Evolutionary conservation across 2,797 vertebrate genomes (phyloP).

Genomic region (Arctocebus calabarensis): DNA sequence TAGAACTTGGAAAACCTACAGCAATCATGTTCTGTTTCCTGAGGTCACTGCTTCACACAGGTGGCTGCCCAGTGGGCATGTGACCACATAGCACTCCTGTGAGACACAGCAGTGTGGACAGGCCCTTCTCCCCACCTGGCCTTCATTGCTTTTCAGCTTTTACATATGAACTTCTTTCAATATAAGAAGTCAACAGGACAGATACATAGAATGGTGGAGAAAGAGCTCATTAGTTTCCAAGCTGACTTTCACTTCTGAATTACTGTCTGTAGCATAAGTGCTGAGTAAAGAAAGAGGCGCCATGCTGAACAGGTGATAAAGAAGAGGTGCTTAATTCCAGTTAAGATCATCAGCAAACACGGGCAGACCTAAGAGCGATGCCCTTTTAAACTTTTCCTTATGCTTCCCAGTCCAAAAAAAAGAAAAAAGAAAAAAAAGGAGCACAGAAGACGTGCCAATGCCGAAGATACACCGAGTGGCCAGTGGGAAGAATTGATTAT

Average conservation of each 20-base stretch:
- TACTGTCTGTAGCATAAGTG: not conserved
- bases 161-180: not conserved
- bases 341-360: not conserved
- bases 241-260: not conserved
- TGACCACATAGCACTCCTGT: not conserved
- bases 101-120: not conserved
- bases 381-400: not conserved
- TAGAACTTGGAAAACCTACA: not conserved
- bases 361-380: not conserved
- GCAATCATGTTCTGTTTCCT: not conserved
- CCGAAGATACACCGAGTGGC: not conserved
- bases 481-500: not conserved
- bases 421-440: not conserved
- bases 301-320: not conserved
- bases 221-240: not conserved
- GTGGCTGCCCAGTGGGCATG: not conserved
- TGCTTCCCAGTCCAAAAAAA: not conserved
- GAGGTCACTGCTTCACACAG: not conserved
- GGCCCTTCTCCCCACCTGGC: not conserved
- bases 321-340: not conserved
- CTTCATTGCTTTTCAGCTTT: not conserved
- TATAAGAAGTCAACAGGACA: not conserved
- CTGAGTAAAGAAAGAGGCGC: not conserved
- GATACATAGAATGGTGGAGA: not conserved
- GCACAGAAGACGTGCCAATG: not conserved